Conservation (phyloP, 2,113 vertebrate species). For the Origma solitaria region DNA sequence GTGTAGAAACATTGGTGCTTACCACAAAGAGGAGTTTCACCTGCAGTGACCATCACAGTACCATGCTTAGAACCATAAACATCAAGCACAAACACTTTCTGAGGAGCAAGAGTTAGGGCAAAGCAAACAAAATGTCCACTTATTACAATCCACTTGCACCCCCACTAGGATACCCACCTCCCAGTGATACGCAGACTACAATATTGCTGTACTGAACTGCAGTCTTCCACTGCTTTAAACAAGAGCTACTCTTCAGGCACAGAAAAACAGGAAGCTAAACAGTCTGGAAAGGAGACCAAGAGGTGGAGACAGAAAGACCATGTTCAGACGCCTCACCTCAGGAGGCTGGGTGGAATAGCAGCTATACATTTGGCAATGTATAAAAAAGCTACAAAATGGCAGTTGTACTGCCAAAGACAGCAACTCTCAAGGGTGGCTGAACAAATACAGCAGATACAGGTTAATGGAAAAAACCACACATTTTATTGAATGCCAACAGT, state of each 20-base stretch:
- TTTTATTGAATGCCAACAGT: conserved; percentile 64
- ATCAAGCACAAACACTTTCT: background rate
- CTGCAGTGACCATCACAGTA: background rate
- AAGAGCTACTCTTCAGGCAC: background rate
- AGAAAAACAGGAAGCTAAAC: background rate
- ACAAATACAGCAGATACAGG: background rate
- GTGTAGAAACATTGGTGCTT: background rate
- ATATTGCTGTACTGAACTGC: background rate
- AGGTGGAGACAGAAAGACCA: background rate
- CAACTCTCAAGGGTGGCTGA: background rate
- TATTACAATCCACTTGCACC: background rate
- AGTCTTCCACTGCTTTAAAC: background rate
- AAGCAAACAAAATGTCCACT: background rate
- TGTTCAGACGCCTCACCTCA: background rate
- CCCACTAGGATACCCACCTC: background rate
- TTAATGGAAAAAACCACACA: conserved; percentile 15
- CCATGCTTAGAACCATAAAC: background rate
- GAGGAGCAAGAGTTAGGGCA: background rate
- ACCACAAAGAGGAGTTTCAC: background rate
- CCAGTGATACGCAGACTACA: too few species aligned
- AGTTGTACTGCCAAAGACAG: background rate
- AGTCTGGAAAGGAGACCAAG: background rate
- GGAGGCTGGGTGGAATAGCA: background rate
- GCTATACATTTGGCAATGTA: background rate
- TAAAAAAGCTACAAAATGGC: background rate